These are phyloP conservation scores for Bradypodion pumilum DNA, from an alignment of 2,797 vertebrate species.

Conservation along the genomic window DNA sequence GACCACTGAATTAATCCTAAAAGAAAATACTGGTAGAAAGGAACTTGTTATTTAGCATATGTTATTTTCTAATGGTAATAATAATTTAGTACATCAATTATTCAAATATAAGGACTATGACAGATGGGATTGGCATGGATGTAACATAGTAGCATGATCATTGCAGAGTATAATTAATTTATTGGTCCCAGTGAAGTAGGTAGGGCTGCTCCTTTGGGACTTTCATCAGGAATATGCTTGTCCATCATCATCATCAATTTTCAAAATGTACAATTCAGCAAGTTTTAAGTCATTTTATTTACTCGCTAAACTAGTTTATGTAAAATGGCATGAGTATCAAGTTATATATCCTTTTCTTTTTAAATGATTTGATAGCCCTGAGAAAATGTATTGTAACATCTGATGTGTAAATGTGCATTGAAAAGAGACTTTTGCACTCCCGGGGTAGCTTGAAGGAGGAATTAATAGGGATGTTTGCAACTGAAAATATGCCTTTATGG, in stretches of 20 bases:
- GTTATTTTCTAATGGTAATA: conserved; percentile 10
- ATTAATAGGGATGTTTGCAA: background rate
- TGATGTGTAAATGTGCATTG: background rate
- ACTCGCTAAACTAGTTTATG: background rate
- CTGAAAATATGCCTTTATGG: background rate
- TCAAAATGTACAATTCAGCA: too few species aligned
- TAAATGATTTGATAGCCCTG: background rate
- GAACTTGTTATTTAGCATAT: background rate
- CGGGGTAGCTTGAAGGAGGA: background rate
- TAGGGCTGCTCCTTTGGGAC: background rate
- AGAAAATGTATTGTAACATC: background rate
- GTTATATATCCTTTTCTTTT: background rate
- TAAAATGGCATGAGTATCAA: background rate
- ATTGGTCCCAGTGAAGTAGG: conserved; percentile 28
- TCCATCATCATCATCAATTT: background rate
- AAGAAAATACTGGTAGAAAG: background rate
- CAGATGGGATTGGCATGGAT: conserved; percentile 28
- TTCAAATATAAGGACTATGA: conserved; percentile 14
- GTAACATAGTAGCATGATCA: background rate
- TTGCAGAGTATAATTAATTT: conserved; percentile 27
- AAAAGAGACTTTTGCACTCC: background rate
- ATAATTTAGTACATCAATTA: background rate
- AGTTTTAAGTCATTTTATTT: background rate
- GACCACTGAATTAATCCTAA: background rate
- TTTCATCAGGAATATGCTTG: background rate